Base-by-base conservation (phyloP, 2,113 vertebrate species). In the Pao palembangensis region DNA sequence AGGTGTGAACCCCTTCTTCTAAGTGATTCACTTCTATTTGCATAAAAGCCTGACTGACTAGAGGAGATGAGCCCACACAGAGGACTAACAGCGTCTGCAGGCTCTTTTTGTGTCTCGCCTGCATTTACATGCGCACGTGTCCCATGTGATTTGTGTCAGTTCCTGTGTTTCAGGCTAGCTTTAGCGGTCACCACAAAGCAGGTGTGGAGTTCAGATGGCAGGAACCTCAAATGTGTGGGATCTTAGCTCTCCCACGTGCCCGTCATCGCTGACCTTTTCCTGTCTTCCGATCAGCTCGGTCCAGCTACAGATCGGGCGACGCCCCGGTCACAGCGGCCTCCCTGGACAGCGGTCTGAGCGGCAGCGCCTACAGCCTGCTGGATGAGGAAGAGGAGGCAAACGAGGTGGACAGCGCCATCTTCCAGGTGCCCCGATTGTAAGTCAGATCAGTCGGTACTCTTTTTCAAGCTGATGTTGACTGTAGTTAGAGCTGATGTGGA, bases 341-440 rank as follows among this genome's bases (percentile, higher is more conserved):
- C 0, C 87, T 95, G 43, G 93, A 92, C 88, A 96, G 94, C 67
- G 96, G 95, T 61, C 89, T 96, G 66, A 90, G 90, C 69, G 95
- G 95, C 87, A 98, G 94, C 51, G 96, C 93, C 69, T 96, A 95
- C 88, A 98, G 93, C 82, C 88, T 98, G 65, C 88, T 98, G 78
- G 94, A 94, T 0, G 96, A 99, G 78, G 91, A 89, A 8, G 91
- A 90, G 74, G 93, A 91, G 90, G 87, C 89, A 48, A 88, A 94
- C n/a, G 88, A 93, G 2, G 94, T 92, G 87, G 95, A 99, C 68
- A 94, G 90, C 73, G 95, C 93, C 69, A 92, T 94, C 43, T 98
- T 98, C 89, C 93, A 96, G 73, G 92, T 96, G 64, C 94, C 96
- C 6, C 91, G 94, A 92, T 93, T 97, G 97, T 99, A 91, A 95